Evolutionary conservation across 2,797 vertebrate species (phyloP), one percentile per base, ranked within the genome.

Genomic region (Pyrocephalus nanus): DNA sequence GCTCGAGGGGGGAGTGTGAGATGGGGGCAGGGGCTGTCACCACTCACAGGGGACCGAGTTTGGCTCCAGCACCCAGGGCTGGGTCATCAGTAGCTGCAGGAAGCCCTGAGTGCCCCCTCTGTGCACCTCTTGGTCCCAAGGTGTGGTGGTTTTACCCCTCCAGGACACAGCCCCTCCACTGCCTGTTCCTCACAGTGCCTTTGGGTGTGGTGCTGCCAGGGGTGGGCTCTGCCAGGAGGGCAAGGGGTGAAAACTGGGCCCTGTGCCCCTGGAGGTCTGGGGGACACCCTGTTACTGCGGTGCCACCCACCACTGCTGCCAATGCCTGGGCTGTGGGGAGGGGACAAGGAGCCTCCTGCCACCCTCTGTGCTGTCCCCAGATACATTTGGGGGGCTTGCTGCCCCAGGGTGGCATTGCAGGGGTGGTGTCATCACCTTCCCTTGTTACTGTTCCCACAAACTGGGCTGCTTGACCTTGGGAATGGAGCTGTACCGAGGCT

Each of bases 151-250:
- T 15, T 34, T 13, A 8, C 12, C 19, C 2, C 32, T 32, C 10
- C 4, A 19, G 75, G 48, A 18, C 42, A 5, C 2, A 8, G 40
- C 30, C 25, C 34, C 7, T 5, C 5, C 13, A 19, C 13, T 48
- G 69, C 32, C 65, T 1, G 0, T 43, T 50, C 23, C 50, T 11
- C 1, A 2, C 8, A 0, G 18, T 30, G 66, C 55, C 53, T 32
- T 27, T 8, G 64, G n/a, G 1, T 19, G 50, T 8, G 61, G 26
- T 22, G 72, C 9, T 60, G 74, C 60, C 29, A 14, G 18, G 36
- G 26, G 25, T 26, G 81, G n/a, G 48, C 48, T 47, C 17, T 58
- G 40, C 64, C 12, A 5, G 23, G 16, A 30, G 42, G 25, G 34
- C 19, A 54, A 36, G 1, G 27, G 27, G 18, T 45, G 45, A 12